phyloP scores from a whole-genome alignment of 2,113 vertebrate genomes.

The Osmerus mordax region DNA sequence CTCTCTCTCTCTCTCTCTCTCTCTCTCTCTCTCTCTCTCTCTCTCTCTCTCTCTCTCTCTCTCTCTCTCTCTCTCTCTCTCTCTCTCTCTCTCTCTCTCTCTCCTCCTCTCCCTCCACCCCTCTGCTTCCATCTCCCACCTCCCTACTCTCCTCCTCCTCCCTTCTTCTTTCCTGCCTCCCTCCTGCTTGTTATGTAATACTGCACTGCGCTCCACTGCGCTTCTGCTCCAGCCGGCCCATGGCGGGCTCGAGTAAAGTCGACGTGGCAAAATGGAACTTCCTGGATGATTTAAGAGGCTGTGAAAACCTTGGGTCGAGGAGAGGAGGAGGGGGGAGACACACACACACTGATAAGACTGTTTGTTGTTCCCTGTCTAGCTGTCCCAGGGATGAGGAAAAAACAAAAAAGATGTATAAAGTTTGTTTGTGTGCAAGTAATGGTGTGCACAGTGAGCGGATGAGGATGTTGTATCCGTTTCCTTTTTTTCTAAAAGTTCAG shows the following conservation, averaged over 20 bases:
- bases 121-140: too few relatives aligned
- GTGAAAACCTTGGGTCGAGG: conserved; percentile 45
- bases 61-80: conserved; percentile 14
- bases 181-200: conserved; percentile 59
- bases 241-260: conserved; percentile 47
- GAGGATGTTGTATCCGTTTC: too few relatives aligned
- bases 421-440: too few relatives aligned
- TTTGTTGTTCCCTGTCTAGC: too few relatives aligned
- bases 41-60: too few relatives aligned
- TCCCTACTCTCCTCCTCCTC: conserved; percentile 22
- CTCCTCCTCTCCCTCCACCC: conserved; percentile 16
- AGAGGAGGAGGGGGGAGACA: not conserved
- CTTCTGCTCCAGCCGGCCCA: conserved; percentile 43
- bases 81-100: conserved; percentile 1
- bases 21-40: not conserved
- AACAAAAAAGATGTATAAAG: too few relatives aligned
- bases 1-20: not conserved
- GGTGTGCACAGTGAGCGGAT: too few relatives aligned
- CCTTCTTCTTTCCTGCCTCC: conserved; percentile 10
- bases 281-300: conserved; percentile 48
- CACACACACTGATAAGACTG: conserved; percentile 10
- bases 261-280: conserved; percentile 55
- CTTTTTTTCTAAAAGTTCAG: too few relatives aligned
- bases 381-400: too few relatives aligned
- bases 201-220: conserved; percentile 56